Evolutionary conservation across 2,888 invertebrate genomes (phyloP).

Genomic region (Thalpophila matura): DNA sequence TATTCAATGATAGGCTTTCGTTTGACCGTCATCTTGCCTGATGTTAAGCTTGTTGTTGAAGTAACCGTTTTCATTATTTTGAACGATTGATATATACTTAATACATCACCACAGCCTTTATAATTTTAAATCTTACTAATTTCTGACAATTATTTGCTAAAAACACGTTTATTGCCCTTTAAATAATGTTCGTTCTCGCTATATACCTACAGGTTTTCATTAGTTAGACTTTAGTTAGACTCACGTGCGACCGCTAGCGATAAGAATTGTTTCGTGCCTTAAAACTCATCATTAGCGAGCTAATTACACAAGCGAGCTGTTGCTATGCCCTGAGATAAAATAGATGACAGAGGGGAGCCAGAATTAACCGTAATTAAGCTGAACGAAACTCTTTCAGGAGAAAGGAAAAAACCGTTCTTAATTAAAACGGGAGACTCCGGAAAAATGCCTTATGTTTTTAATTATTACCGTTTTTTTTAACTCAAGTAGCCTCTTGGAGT

Average conservation of each 20-base stretch:
- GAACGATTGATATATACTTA: no score
- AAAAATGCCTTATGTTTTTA: constrained; percentile 82
- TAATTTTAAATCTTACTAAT: no score
- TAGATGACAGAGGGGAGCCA: constrained; percentile 74
- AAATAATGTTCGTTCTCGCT: not conserved
- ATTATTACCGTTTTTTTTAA: constrained; percentile 72
- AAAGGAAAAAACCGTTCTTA: constrained; percentile 81
- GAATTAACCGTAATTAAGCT: constrained; percentile 84
- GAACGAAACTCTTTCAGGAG: constrained; percentile 79
- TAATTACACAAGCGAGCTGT: constrained; percentile 75
- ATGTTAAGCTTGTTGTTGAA: not conserved
- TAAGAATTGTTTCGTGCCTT: constrained; percentile 62
- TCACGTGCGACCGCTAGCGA: constrained; percentile 26
- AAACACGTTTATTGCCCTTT: no score
- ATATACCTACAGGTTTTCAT: not conserved
- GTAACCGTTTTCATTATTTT: no score
- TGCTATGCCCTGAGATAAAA: constrained; percentile 73
- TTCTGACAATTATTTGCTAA: no score
- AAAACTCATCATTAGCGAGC: constrained; percentile 71
- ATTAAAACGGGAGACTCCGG: constrained; percentile 80
- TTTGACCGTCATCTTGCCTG: no score
- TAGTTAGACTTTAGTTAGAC: no score
- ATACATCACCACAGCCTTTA: no score
- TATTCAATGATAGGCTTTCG: no score
- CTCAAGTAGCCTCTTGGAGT: constrained; percentile 38